phyloP scores from a whole-genome alignment of 2,797 vertebrate species.

The Serranus cabrilla region DNA sequence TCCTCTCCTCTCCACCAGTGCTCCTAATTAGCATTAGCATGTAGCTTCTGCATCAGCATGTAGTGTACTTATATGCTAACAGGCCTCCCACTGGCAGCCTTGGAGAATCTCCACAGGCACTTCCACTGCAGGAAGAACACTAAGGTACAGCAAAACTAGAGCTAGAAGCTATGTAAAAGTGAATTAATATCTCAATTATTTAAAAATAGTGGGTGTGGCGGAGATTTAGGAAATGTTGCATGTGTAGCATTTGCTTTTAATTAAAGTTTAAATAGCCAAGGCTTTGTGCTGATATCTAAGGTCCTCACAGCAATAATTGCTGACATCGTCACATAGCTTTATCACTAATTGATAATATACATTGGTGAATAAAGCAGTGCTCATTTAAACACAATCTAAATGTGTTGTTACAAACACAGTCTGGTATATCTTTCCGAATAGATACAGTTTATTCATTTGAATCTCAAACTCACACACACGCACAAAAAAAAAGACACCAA shows the following conservation, averaged over 20 bases:
- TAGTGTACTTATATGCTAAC: conserved; percentile 85
- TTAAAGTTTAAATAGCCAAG: conserved; percentile 38
- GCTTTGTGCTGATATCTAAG: conserved; percentile 37
- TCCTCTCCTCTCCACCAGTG: neutral
- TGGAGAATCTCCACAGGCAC: conserved; percentile 81
- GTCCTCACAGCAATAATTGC: conserved; percentile 17
- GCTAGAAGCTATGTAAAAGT: conserved; percentile 27
- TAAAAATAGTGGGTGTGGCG: neutral
- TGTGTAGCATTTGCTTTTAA: conserved; percentile 30
- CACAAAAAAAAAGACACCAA: conserved; percentile 49
- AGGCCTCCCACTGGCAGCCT: conserved; percentile 77
- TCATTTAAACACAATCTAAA: fast-evolving
- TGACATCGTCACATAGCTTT: neutral
- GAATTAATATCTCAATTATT: conserved; percentile 50
- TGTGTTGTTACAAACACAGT: neutral
- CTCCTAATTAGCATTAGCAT: conserved; percentile 77
- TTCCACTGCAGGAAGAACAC: conserved; percentile 77
- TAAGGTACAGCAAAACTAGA: conserved; percentile 13
- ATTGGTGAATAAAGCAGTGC: neutral
- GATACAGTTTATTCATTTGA: neutral
- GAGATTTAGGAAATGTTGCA: conserved; percentile 53
- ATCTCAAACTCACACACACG: conserved; percentile 7
- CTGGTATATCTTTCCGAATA: conserved; percentile 4
- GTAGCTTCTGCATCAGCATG: conserved; percentile 83
- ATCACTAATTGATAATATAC: neutral